Percentiles rank a stretch among this genome's conserved stretches.
These are phyloP conservation scores for Rhinella marina DNA, from an alignment of 2,797 vertebrate species.

Conservation along the genomic window DNA sequence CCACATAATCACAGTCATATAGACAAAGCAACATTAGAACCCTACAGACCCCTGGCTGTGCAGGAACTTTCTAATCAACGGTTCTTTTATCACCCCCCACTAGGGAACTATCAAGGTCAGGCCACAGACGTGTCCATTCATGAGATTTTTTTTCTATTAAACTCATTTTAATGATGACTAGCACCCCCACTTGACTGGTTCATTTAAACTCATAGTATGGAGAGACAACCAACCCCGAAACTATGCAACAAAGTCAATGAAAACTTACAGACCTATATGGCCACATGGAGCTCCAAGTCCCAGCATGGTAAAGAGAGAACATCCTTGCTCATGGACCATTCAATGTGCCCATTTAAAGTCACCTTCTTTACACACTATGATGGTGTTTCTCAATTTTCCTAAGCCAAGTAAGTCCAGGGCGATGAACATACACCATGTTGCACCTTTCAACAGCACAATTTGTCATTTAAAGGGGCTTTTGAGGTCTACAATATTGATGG, in stretches of 20 bases:
- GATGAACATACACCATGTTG: too few species aligned
- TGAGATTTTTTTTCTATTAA: neutral
- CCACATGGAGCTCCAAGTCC: neutral
- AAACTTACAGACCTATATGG: neutral
- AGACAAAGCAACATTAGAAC: neutral
- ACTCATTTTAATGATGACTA: neutral
- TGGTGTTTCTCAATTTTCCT: too few species aligned
- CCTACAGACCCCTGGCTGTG: neutral
- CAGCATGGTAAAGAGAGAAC: too few species aligned
- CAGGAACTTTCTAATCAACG: neutral
- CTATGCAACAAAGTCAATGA: neutral
- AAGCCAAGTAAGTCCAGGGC: too few species aligned
- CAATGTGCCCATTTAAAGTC: too few species aligned
- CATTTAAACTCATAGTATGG: constrained; percentile 30
- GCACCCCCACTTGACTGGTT: neutral
- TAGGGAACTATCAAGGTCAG: neutral
- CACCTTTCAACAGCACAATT: too few species aligned
- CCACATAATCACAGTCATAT: neutral
- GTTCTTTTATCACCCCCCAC: neutral
- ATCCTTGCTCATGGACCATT: too few species aligned
- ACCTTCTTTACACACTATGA: too few species aligned
- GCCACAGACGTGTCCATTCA: neutral
- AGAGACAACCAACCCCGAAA: neutral
- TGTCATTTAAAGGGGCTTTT: too few species aligned
- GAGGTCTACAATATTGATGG: too few species aligned